phyloP scores from a whole-genome alignment of 1,140 invertebrate genomes.

The Mesaphorura yosii region DNA sequence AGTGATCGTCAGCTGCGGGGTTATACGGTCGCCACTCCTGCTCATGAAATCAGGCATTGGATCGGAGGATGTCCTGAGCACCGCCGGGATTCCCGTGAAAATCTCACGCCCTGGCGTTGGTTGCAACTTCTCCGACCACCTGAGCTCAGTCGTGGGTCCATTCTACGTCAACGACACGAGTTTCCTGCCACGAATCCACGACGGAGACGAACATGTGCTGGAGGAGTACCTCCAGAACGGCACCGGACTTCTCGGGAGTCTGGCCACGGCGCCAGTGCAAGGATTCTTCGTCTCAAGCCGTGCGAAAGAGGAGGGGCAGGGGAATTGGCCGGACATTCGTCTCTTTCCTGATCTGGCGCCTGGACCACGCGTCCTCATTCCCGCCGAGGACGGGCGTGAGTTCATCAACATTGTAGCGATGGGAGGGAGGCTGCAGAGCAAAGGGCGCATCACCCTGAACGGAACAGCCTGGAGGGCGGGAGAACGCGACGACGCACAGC shows the following conservation, averaged over 20 bases:
- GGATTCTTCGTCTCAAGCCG: background rate
- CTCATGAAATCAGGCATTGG: conserved; percentile 4
- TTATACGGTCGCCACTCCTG: background rate
- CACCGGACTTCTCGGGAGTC: background rate
- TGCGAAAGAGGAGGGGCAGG: background rate
- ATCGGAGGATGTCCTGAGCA: background rate
- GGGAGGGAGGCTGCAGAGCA: background rate
- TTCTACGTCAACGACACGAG: background rate
- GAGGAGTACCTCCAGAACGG: background rate
- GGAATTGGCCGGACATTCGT: background rate
- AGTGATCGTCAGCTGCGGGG: conserved; percentile 59
- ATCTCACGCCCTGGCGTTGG: background rate
- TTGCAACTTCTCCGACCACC: background rate
- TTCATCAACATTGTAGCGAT: background rate
- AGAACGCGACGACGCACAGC: background rate
- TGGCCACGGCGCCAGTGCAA: background rate
- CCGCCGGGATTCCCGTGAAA: background rate
- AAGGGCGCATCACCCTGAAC: background rate
- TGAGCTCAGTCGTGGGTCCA: background rate
- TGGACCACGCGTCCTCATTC: no score
- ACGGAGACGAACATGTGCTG: background rate
- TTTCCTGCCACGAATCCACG: background rate
- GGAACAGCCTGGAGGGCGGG: background rate
- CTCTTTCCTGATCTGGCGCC: background rate
- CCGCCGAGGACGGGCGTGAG: background rate